Conservation (phyloP, 2,888 invertebrate genomes). For the Scaptomyza parva region DNA sequence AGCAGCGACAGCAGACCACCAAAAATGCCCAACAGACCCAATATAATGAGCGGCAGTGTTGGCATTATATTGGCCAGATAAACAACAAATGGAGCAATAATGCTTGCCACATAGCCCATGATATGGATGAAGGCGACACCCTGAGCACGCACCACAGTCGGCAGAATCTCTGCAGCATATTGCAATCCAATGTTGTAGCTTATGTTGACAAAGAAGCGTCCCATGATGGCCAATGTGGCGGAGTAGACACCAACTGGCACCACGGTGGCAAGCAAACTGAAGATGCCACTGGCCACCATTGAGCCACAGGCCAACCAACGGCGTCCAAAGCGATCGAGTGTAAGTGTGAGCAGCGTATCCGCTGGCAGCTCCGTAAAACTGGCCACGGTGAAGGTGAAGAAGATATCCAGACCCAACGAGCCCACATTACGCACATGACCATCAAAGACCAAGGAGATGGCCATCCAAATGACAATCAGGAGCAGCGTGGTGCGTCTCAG, state of each 20-base stretch:
- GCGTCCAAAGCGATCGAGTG: conserved; percentile 90
- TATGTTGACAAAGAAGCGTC: conserved; percentile 94
- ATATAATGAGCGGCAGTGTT: conserved; percentile 90
- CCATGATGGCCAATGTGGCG: conserved; percentile 92
- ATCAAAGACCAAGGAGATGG: conserved; percentile 94
- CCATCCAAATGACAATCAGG: conserved; percentile 94
- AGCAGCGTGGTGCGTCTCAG: conserved; percentile 91
- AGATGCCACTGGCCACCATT: conserved; percentile 92
- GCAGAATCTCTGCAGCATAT: conserved; percentile 94
- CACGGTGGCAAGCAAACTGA: conserved; percentile 91
- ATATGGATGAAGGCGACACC: conserved; percentile 94
- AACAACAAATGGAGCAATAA: conserved; percentile 93
- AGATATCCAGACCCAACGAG: conserved; percentile 92
- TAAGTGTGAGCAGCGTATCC: conserved; percentile 91
- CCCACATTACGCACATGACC: conserved; percentile 95
- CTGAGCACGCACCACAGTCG: conserved; percentile 94
- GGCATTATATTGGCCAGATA: conserved; percentile 89
- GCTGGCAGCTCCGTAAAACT: conserved; percentile 94
- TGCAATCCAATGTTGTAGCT: conserved; percentile 96
- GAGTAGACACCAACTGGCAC: conserved; percentile 91
- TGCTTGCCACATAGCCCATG: conserved; percentile 94
- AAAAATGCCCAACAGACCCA: conserved; percentile 90
- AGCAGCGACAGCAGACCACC: conserved; percentile 92
- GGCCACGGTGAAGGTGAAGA: conserved; percentile 93
- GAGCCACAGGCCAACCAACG: conserved; percentile 94